Evolutionary conservation across 35 echinoderm and acorn worm species (phyloP), one percentile per base, ranked within the genome.

Genomic region (Apostichopus parvimensis): DNA sequence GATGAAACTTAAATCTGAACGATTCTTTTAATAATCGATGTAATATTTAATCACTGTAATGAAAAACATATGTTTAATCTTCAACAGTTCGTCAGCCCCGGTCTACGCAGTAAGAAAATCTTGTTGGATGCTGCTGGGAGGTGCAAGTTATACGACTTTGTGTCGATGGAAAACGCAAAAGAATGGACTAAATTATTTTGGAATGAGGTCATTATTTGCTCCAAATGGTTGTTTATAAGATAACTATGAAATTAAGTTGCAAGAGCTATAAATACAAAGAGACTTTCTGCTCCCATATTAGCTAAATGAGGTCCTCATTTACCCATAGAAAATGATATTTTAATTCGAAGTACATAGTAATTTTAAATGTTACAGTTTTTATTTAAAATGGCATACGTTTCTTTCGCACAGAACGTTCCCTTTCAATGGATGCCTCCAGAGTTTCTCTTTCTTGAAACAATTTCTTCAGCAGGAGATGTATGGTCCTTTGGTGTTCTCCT

Each of bases 341-440:
- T 34, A 34, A 34, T 34, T 34, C 28, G 28, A 34, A 34, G 28
- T 34, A 34, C 2, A 34, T 34, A 34, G 28, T 34, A 1, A 34
- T 34, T 34, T 34, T 34, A 34, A 34, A 34, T 34, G 28, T 34
- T 34, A 34, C 28, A 34, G 28, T 34, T 34, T 34, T 34, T 34
- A 34, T 34, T 34, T 1, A 34, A 34, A 54, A 82, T 54, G 54
- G 0, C 8, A 45, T 78, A 78, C n/a, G 10, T 54, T 82, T 54
- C 22, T 34, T 54, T 82, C 55, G 13, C 22, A 15, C 28, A 82
- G 79, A 9, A 6, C 45, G 24, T 57, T 13, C 84, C 84, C 9
- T 87, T 6, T 24, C 84, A 87, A 20, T 87, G 84, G 84, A 61
- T 87, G 84, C 55, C 84, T 26, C 84, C 84, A 61, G 84, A 87